A percentile compares a stretch with the other conserved stretches of the same genome.
These are phyloP conservation scores for Acanthurus leucopareius DNA, from an alignment of 2,797 vertebrate genomes.

Conservation along the genomic window DNA sequence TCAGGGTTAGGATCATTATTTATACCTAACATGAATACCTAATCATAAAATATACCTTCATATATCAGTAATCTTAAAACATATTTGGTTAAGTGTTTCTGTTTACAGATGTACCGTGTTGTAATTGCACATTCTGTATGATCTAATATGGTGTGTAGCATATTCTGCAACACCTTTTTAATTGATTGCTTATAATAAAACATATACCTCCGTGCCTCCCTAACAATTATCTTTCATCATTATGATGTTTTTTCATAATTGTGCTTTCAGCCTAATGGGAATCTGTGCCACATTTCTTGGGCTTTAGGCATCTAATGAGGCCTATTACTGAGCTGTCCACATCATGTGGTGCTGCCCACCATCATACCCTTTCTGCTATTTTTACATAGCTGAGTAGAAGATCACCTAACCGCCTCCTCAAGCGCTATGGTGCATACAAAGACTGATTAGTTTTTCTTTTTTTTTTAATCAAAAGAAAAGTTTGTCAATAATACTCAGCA, in stretches of 20 bases:
- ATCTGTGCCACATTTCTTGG: constrained; percentile 56
- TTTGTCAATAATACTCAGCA: constrained; percentile 54
- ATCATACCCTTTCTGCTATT: constrained; percentile 39
- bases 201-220: constrained; percentile 9
- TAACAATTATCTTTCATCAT: constrained; percentile 52
- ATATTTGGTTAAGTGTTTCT: background rate
- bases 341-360: constrained; percentile 46
- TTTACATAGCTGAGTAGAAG: constrained; percentile 40
- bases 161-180: constrained; percentile 2
- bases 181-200: constrained; percentile 25
- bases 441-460: constrained; percentile 38
- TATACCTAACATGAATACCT: too few relatives aligned
- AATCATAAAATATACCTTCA: too few relatives aligned
- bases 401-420: constrained; percentile 55
- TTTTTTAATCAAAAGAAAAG: constrained; percentile 56
- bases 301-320: constrained; percentile 60
- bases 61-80: too few relatives aligned
- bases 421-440: constrained; percentile 34
- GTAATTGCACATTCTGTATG: background rate
- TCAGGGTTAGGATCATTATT: too few relatives aligned
- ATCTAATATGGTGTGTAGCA: background rate
- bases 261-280: constrained; percentile 51
- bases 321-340: constrained; percentile 49
- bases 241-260: constrained; percentile 31
- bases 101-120: background rate